Evolutionary conservation across 2,797 vertebrate species (phyloP).

Genomic region (Urophycis tenuis): DNA sequence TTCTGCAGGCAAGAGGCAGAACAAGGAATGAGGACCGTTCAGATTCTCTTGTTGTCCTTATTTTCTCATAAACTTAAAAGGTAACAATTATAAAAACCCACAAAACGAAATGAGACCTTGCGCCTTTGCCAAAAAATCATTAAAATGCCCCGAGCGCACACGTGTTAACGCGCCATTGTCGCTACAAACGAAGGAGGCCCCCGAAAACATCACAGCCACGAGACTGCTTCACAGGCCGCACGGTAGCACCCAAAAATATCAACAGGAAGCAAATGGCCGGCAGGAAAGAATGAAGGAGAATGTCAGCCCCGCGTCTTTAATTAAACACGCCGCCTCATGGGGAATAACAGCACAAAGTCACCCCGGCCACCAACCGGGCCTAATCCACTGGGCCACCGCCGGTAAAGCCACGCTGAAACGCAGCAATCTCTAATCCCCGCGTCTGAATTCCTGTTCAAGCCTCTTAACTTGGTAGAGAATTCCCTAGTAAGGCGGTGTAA

Average conservation of each 20-base stretch:
- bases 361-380: conserved; percentile 30
- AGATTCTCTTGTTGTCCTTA: conserved; percentile 21
- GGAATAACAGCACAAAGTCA: conserved; percentile 43
- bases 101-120: too few species aligned
- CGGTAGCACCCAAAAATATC: conserved; percentile 28
- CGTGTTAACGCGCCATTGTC: neutral
- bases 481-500: conserved; percentile 29
- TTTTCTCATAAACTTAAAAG: too few species aligned
- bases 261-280: conserved; percentile 52
- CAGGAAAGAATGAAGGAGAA: conserved; percentile 44
- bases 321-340: conserved; percentile 20
- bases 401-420: conserved; percentile 5
- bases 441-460: conserved; percentile 52
- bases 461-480: conserved; percentile 52
- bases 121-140: conserved; percentile 25
- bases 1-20: neutral
- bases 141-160: conserved; percentile 24
- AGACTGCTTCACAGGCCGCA: conserved; percentile 42
- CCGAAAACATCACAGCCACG: conserved; percentile 48
- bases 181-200: conserved; percentile 14
- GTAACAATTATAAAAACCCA: too few species aligned
- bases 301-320: conserved; percentile 30
- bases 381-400: conserved; percentile 37
- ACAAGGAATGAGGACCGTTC: conserved; percentile 22
- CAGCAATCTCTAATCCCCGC: conserved; percentile 42